These are phyloP conservation scores for Columba guinea DNA, from an alignment of 2,797 vertebrate species.

Conservation along the genomic window DNA sequence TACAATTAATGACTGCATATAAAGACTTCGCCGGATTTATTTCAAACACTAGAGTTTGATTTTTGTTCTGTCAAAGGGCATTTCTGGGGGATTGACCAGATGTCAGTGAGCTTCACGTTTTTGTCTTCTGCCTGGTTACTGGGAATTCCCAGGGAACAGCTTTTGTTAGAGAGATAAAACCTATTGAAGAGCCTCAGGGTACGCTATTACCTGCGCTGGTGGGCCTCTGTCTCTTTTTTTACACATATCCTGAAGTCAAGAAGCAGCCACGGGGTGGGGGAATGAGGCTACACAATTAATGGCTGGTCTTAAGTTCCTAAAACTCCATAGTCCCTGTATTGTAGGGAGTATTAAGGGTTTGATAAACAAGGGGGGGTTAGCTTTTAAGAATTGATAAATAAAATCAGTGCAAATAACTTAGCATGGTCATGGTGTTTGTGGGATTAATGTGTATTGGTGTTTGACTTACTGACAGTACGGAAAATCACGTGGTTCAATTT, in stretches of 20 bases:
- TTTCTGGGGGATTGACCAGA: not conserved
- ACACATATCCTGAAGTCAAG: not conserved
- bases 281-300: rapidly evolving
- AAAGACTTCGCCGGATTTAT: not conserved
- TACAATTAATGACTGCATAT: rapidly evolving
- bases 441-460: not conserved
- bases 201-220: rapidly evolving
- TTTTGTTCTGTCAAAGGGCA: not conserved
- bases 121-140: not conserved
- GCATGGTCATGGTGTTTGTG: not conserved
- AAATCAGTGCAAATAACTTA: not conserved
- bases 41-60: not conserved
- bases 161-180: not conserved
- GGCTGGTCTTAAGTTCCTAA: not conserved
- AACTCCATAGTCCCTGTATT: not conserved
- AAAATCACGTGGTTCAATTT: not conserved
- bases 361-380: not conserved
- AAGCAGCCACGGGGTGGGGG: too few species aligned
- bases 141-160: not conserved
- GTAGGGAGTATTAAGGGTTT: not conserved
- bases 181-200: not conserved
- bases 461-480: not conserved
- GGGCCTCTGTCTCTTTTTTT: not conserved
- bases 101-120: not conserved
- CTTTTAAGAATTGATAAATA: not conserved